Evolutionary conservation across 2,797 vertebrate species (phyloP), one percentile per base, ranked within the genome.

Genomic region (Nyctalus aviator): DNA sequence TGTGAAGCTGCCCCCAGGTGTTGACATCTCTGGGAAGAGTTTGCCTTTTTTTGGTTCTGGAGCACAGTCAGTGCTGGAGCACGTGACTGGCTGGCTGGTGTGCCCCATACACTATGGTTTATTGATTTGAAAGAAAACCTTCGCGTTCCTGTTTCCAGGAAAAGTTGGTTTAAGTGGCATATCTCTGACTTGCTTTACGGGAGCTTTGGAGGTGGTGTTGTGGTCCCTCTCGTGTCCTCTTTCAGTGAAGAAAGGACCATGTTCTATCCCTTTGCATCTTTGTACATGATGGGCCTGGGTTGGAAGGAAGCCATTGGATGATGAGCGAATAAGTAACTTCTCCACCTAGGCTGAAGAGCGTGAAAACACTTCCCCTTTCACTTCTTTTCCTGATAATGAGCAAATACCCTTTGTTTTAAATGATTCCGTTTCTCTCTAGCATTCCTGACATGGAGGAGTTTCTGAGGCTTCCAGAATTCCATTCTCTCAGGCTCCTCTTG

Each of bases 281-380:
- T 41, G 79, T 62, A 76, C 9, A 10, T 59, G 59, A 14, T 15
- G 44, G 18, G 20, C 64, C 81, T 44, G 37, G 84, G 30, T 86
- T 86, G 78, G 68, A 79, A 90, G 12, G 83, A 93, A 8, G 4
- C 18, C n/a, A 91, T 92, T 37, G 44, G 44, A 57, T 69, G 57
- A 76, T 37, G 88, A 62, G 76, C 46, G 79, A 89, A 91, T 78
- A 93, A 84, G 27, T 37, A 72, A 69, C 72, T 84, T 92, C 86
- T 86, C 30, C n/a, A 76, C 25, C 30, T 35, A 78, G 44, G 76
- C n/a, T 30, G 68, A 68, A 76, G 25, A 79, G 57, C 41, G 32
- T 50, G 41, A 44, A 84, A 71, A 50, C 14, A 23, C 66, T 59
- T 93, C 21, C 48, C 30, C 62, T 62, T 57, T n/a, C 2, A 1